Evolutionary conservation across 1,140 invertebrate species (phyloP), one percentile per base, ranked within the genome.

Genomic region (Lucilia cuprina): DNA sequence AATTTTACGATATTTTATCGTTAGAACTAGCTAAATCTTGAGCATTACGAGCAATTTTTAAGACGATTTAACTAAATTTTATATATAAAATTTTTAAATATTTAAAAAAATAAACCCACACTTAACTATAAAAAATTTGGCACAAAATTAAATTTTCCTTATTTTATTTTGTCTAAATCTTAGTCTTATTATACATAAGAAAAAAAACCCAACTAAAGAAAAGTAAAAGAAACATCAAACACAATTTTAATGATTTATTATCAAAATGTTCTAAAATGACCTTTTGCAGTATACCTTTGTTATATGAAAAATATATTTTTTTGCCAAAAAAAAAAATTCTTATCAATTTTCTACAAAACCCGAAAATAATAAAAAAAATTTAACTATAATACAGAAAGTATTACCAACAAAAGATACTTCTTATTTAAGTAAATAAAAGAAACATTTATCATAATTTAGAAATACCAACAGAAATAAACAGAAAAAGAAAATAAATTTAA

Each of bases 341-440:
- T 70, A 70, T 21, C 17, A 70, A 70, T 70, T 70, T 70, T 21
- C 17, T 19, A 70, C 60, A 21, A 70, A 70, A 17, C 60, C 19
- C 17, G 19, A 17, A 21, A 70, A 70, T 5, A 70, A 60, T 14
- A 60, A 60, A 14, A 60, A 17, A 5, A 60, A 14, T 12, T 7
- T 10, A 60, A 41, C 5, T 8, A 41, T 41, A 41, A 41, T 10
- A 41, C 41, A 41, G 3, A 30, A 41, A 41, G 41, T 8, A 41
- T 41, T 41, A 41, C 50, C 5, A 17, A 14, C 5, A 17, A 14
- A 8, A 70, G 5, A 70, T 70, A 70, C 60, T 25, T 21, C 60
- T 70, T 21, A 70, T 70, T 70, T 70, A 70, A 70, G n/a, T 70
- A 70, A 70, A 70, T 70, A 70, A 70, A 70, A 21, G 8, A 19